These are phyloP conservation scores for Atherix ibis DNA, from an alignment of 2,888 invertebrate species.

Conservation along the genomic window DNA sequence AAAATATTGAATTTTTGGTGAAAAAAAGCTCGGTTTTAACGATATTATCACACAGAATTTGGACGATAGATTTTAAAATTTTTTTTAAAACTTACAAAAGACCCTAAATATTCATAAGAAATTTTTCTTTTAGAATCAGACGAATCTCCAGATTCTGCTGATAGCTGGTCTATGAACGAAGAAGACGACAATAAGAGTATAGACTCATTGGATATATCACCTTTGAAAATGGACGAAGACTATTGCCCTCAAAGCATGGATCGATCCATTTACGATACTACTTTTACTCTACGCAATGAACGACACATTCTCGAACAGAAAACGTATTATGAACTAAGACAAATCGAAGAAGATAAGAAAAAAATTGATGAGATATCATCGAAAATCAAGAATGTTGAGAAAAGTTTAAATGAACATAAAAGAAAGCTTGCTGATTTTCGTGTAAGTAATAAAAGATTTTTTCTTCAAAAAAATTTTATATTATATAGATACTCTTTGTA, in stretches of 20 bases:
- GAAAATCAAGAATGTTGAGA: conserved; percentile 39
- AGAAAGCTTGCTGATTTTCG: conserved; percentile 46
- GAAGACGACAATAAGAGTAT: conserved; percentile 43
- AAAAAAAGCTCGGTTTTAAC: too few relatives aligned
- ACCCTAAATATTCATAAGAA: conserved; percentile 6
- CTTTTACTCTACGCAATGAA: conserved; percentile 44
- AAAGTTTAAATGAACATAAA: conserved; percentile 38
- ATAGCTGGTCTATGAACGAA: conserved; percentile 18
- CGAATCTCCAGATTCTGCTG: conserved; percentile 19
- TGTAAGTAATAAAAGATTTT: too few relatives aligned
- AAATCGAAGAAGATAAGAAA: conserved; percentile 40
- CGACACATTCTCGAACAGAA: conserved; percentile 42
- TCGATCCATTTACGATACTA: conserved; percentile 45
- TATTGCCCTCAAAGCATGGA: conserved; percentile 59
- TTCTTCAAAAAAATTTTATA: too few relatives aligned
- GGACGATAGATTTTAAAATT: too few relatives aligned
- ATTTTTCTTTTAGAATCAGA: conserved; percentile 5
- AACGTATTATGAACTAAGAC: conserved; percentile 40
- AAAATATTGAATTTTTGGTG: too few relatives aligned
- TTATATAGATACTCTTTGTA: too few relatives aligned
- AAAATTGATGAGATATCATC: conserved; percentile 44
- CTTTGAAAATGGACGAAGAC: conserved; percentile 51
- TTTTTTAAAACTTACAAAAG: too few relatives aligned
- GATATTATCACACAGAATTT: too few relatives aligned
- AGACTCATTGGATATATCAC: conserved; percentile 48